Percentiles rank a stretch among this genome's conserved stretches.
phyloP scores from a whole-genome alignment of 2,797 vertebrate genomes.

The Diglossa cyanea region DNA sequence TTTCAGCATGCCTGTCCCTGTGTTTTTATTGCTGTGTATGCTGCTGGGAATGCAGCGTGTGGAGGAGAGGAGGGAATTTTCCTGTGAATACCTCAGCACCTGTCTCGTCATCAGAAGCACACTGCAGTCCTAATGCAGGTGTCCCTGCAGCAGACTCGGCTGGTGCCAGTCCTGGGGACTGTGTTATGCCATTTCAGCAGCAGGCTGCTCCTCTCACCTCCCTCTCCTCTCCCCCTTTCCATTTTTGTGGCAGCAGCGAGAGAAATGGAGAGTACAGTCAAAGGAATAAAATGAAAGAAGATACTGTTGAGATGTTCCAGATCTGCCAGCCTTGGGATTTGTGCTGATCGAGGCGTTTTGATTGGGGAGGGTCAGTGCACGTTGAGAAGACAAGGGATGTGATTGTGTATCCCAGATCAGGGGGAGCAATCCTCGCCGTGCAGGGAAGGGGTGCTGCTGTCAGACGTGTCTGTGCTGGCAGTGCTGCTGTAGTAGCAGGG shows the following conservation, averaged over 20 bases:
- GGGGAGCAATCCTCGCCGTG: not conserved
- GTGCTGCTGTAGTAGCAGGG: not conserved
- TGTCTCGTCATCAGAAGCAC: not conserved
- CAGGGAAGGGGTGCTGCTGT: not conserved
- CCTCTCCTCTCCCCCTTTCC: not conserved
- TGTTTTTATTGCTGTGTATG: not conserved
- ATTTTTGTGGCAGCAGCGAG: not conserved
- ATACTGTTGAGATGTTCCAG: not conserved
- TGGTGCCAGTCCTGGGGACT: not conserved
- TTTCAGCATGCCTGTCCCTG: not conserved
- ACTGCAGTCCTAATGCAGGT: slow-evolving; percentile 55
- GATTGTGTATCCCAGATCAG: not conserved
- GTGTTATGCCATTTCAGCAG: slow-evolving; percentile 7
- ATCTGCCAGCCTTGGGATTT: not conserved
- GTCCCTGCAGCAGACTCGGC: slow-evolving; percentile 20
- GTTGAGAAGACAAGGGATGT: not conserved
- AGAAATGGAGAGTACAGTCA: not conserved
- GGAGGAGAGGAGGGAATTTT: not conserved
- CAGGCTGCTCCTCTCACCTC: not conserved
- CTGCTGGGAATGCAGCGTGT: not conserved
- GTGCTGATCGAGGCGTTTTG: not conserved
- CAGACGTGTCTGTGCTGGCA: not conserved
- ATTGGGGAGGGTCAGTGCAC: not conserved
- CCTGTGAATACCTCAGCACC: not conserved
- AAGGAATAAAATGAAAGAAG: not conserved